phyloP scores from a whole-genome alignment of 1,140 invertebrate species.

The Cotesia typhae region DNA sequence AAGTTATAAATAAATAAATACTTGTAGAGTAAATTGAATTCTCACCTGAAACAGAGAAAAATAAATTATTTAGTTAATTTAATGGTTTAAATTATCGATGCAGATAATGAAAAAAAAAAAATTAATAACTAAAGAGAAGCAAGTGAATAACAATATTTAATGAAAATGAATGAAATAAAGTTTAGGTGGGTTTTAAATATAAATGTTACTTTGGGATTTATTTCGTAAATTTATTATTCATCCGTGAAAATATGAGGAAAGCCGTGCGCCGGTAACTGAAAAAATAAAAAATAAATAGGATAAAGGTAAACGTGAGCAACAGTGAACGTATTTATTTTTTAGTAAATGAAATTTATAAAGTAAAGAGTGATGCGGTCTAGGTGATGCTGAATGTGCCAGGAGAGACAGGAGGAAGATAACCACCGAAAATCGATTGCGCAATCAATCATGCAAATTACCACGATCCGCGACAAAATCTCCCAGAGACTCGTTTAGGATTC shows the following conservation, averaged over 20 bases:
- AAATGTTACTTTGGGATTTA: constrained; percentile 16
- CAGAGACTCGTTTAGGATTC: constrained; percentile 54
- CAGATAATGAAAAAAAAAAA: no score
- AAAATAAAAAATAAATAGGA: background rate
- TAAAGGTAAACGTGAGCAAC: background rate
- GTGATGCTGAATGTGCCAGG: no score
- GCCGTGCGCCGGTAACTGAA: background rate
- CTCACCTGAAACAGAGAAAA: no score
- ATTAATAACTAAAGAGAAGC: no score
- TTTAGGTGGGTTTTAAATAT: constrained; percentile 13
- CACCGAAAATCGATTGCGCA: constrained; percentile 42
- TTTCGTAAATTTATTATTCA: constrained; percentile 31
- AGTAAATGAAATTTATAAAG: constrained; percentile 27
- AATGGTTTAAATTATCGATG: no score
- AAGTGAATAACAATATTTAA: constrained; percentile 10
- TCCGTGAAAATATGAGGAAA: constrained; percentile 3
- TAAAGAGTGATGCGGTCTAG: constrained; percentile 7
- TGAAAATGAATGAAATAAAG: constrained; percentile 22
- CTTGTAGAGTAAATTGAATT: no score
- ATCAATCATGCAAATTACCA: constrained; percentile 62
- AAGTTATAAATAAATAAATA: no score
- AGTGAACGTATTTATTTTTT: constrained; percentile 25
- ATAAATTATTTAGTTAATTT: no score
- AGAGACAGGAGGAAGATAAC: constrained; percentile 20
- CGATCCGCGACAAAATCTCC: constrained; percentile 54